A percentile compares a stretch with the other conserved stretches of the same genome.
Evolutionary conservation across 1,140 invertebrate species (phyloP).

Genomic region (Drosophila willistoni): DNA sequence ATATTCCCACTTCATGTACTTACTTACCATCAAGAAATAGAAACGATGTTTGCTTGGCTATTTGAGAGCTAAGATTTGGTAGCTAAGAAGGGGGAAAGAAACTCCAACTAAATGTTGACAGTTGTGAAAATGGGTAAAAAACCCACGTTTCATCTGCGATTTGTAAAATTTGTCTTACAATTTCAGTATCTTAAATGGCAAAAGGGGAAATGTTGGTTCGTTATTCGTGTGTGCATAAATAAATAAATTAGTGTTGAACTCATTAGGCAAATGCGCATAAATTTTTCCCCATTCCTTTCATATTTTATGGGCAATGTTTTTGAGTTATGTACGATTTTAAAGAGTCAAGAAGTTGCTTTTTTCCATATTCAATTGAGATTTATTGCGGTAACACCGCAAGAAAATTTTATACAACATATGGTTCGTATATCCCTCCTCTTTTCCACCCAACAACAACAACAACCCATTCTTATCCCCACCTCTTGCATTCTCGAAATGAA

Average conservation of each 20-base stretch:
- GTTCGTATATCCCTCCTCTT: neutral
- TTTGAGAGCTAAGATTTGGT: neutral
- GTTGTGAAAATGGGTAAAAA: constrained; percentile 11
- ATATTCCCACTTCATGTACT: constrained; percentile 8
- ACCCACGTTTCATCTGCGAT: neutral
- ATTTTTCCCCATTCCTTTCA: neutral
- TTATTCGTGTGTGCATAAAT: neutral
- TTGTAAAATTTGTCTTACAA: constrained; percentile 5
- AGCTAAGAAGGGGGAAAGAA: constrained; percentile 3
- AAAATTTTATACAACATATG: constrained; percentile 24
- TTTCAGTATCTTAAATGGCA: neutral
- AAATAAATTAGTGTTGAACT: constrained; percentile 22
- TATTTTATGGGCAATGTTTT: constrained; percentile 5
- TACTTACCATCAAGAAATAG: constrained; percentile 21
- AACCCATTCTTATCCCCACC: neutral
- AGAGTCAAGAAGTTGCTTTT: constrained; percentile 26
- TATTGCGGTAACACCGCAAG: constrained; percentile 23
- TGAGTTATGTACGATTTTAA: constrained; percentile 27
- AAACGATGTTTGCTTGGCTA: constrained; percentile 12
- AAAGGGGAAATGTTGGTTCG: neutral
- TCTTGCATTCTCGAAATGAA: constrained; percentile 5
- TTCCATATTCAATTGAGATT: constrained; percentile 34
- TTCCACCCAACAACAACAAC: neutral
- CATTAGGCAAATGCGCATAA: constrained; percentile 26
- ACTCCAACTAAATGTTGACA: constrained; percentile 12